phyloP scores from a whole-genome alignment of 2,797 vertebrate genomes.

The Synaphobranchus kaupii region DNA sequence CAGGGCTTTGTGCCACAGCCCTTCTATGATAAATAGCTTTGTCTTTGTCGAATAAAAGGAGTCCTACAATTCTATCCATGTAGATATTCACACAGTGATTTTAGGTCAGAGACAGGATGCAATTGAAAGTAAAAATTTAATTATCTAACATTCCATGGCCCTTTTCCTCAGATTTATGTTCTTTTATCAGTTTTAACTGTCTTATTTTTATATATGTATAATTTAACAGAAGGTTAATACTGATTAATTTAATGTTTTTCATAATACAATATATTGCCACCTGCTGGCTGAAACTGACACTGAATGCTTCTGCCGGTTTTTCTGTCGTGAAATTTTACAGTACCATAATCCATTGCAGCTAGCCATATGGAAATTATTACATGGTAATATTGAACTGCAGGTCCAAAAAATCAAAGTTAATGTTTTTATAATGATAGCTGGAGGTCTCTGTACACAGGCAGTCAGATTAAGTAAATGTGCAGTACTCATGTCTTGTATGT shows the following conservation, averaged over 20 bases:
- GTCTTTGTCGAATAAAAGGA: background rate
- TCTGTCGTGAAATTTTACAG: background rate
- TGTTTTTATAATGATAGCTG: slow-evolving; percentile 64
- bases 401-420: slow-evolving; percentile 52
- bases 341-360: slow-evolving; percentile 23
- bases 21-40: background rate
- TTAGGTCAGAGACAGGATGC: background rate
- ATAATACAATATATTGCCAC: background rate
- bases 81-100: background rate
- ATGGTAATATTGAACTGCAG: slow-evolving; percentile 38
- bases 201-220: background rate
- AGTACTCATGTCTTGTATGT: slow-evolving; percentile 34
- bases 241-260: background rate
- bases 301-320: background rate
- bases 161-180: background rate
- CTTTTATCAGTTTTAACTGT: background rate
- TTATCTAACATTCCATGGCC: background rate
- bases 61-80: background rate
- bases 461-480: slow-evolving; percentile 29
- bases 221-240: background rate
- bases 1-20: background rate
- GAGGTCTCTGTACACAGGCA: slow-evolving; percentile 48
- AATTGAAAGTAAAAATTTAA: background rate
- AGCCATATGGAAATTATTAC: slow-evolving; percentile 47
- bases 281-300: slow-evolving; percentile 14